Conservation (phyloP, 1,140 invertebrate species). For the Tribolium castaneum region DNA sequence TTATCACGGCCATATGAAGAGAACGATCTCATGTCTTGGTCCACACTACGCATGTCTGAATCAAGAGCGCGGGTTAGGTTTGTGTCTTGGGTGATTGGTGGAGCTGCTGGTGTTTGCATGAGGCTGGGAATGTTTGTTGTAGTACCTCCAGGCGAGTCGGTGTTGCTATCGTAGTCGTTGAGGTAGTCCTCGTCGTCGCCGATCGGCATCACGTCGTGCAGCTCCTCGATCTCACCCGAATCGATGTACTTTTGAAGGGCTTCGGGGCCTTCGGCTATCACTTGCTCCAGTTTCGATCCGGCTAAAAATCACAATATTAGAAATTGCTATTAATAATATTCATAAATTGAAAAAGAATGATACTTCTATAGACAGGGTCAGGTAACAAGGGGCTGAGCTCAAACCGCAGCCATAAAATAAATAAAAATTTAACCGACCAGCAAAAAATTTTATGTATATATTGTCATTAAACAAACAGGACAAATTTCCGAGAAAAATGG, state of each 20-base stretch:
- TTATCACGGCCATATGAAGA: conserved; percentile 42
- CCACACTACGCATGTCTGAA: conserved; percentile 51
- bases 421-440: no score
- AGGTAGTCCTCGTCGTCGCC: conserved; percentile 72
- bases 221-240: conserved; percentile 81
- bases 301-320: conserved; percentile 61
- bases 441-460: no score
- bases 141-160: conserved; percentile 43
- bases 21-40: conserved; percentile 53
- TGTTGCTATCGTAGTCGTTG: conserved; percentile 61
- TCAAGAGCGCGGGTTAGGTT: conserved; percentile 35
- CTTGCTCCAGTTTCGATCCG: conserved; percentile 78
- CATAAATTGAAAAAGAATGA: no score
- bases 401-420: no score
- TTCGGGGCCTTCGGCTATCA: conserved; percentile 79
- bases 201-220: conserved; percentile 78
- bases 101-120: not conserved
- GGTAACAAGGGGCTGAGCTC: no score
- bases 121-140: conserved; percentile 14
- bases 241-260: conserved; percentile 80
- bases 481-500: no score
- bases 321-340: no score
- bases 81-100: not conserved
- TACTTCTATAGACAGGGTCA: no score
- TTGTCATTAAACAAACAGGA: no score